A percentile compares a stretch with the other conserved stretches of the same genome.
Evolutionary conservation across 1,140 invertebrate genomes (phyloP).

Genomic region (Plectrocnemia conspersa): DNA sequence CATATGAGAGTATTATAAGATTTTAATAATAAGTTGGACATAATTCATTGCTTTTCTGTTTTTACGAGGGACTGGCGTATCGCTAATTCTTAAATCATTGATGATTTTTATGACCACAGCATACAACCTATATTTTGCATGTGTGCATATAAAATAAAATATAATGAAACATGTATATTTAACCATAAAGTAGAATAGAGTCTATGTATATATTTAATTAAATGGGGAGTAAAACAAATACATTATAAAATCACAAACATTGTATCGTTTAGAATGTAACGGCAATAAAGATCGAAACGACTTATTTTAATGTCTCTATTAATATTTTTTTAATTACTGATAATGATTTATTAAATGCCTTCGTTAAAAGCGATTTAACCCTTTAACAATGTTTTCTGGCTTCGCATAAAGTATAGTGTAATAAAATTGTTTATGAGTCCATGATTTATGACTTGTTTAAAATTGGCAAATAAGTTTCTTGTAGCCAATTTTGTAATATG

Average conservation of each 20-base stretch:
- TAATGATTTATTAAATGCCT: too few relatives aligned
- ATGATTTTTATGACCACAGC: not conserved
- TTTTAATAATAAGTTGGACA: not conserved
- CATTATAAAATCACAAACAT: not conserved
- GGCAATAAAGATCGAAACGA: not conserved
- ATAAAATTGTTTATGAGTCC: too few relatives aligned
- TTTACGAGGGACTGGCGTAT: constrained; percentile 10
- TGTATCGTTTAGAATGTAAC: not conserved
- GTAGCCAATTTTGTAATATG: not conserved
- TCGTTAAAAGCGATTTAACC: too few relatives aligned
- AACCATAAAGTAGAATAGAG: not conserved
- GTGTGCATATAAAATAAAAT: not conserved
- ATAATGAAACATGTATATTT: constrained; percentile 1
- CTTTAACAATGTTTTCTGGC: too few relatives aligned
- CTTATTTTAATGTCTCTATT: too few relatives aligned
- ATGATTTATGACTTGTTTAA: too few relatives aligned
- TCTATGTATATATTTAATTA: not conserved
- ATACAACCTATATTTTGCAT: not conserved
- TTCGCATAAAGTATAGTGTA: too few relatives aligned
- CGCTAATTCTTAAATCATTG: constrained; percentile 22
- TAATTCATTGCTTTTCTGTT: constrained; percentile 19
- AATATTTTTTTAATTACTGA: too few relatives aligned
- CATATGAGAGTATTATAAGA: not conserved
- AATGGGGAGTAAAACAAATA: not conserved
- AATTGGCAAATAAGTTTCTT: not conserved